Evolutionary conservation across 2,888 invertebrate species (phyloP), one percentile per base, ranked within the genome.

Genomic region (Empis stercorea): DNA sequence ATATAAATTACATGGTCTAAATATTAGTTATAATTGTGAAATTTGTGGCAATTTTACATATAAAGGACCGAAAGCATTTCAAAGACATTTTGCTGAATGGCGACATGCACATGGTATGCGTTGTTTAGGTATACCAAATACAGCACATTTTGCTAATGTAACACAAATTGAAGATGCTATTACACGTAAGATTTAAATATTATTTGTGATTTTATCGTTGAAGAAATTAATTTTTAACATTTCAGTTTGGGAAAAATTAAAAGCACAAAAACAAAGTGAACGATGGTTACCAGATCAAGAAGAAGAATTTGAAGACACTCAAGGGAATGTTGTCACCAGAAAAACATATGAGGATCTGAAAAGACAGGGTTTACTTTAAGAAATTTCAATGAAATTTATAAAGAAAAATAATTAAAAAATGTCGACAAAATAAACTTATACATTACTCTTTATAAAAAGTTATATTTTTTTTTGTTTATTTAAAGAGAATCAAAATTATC

Each of bases 101-200:
- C 72, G 86, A 20, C 87, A 87, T 60, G 86, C 87, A 11, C 87
- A 87, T 65, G 97, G 97, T 32, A 99, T 99, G 97, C 76, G 96
- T 17, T 99, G 99, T 65, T 76, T 99, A 14, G 97, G 97, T 7
- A 99, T 99, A 57, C 99, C 99, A 0, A 99, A 99, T 68, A 99
- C 99, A 0, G 97, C 99, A 1, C 99, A 99, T 73, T 99, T 99
- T 72, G 97, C 99, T 1, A 99, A 99, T 68, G 97, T 99, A 34
- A 99, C 97, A 1, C 92, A 94, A 64, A 97, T 97, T 58, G 96
- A 96, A 68, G 97, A 97, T 68, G 97, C 97, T 0, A 76, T 97
- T 43, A 91, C 93, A 36, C 71, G 87, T 87, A 72, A 79, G 84
- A n/a, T 47, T 38, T 36, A 13, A 7, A 13, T 34, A n/a, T n/a